A percentile compares a stretch with the other conserved stretches of the same genome.
Conservation (phyloP, 2,797 vertebrate species). For the Sandelia bainsii region DNA sequence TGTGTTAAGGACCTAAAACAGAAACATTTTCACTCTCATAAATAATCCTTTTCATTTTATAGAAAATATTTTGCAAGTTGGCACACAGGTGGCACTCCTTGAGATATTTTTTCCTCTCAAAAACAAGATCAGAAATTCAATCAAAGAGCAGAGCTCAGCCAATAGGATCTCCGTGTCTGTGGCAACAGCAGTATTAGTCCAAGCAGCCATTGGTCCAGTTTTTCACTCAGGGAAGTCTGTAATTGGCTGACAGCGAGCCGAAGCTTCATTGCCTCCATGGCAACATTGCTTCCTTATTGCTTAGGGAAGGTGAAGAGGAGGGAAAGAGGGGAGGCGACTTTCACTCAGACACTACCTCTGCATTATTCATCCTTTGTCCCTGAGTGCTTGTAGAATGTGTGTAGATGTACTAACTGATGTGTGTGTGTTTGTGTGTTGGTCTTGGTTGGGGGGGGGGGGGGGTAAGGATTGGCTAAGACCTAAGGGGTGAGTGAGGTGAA, state of each 20-base stretch:
- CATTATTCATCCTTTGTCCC: slow-evolving; percentile 86
- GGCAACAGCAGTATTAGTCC: slow-evolving; percentile 73
- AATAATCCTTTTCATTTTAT: slow-evolving; percentile 32
- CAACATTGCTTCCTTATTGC: slow-evolving; percentile 84
- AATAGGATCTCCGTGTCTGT: slow-evolving; percentile 75
- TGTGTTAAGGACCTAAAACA: slow-evolving; percentile 20
- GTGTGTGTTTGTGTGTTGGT: slow-evolving; percentile 53
- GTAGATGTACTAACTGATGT: slow-evolving; percentile 64
- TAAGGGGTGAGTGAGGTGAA: slow-evolving; percentile 66
- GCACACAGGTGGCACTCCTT: slow-evolving; percentile 79
- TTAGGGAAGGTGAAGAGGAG: slow-evolving; percentile 78
- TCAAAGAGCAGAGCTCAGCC: slow-evolving; percentile 78
- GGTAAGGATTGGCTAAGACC: slow-evolving; percentile 69
- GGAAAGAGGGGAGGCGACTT: slow-evolving; percentile 78
- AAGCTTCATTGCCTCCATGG: slow-evolving; percentile 84
- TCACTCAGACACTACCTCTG: slow-evolving; percentile 80
- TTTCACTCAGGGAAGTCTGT: slow-evolving; percentile 63
- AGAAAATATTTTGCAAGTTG: slow-evolving; percentile 59
- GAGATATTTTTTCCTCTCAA: slow-evolving; percentile 69
- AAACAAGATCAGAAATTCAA: slow-evolving; percentile 82
- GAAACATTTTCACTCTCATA: slow-evolving; percentile 20
- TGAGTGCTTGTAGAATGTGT: slow-evolving; percentile 60
- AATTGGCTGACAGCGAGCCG: slow-evolving; percentile 70
- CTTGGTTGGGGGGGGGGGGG: slow-evolving; percentile 44
- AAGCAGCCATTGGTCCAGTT: slow-evolving; percentile 71